phyloP scores from a whole-genome alignment of 2,888 invertebrate species.

The Nowickia ferox region DNA sequence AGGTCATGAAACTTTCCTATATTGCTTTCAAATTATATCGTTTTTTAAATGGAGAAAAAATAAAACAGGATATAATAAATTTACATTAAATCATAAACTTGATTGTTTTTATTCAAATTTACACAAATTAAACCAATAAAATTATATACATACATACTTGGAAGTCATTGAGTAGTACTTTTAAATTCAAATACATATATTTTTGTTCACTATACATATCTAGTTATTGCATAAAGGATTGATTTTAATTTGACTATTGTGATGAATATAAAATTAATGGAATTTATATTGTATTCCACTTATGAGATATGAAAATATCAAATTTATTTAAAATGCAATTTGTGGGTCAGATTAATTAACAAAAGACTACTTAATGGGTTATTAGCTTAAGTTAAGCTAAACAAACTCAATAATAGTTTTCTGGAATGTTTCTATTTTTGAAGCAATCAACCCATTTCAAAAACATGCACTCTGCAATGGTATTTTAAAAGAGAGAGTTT shows the following conservation, averaged over 20 bases:
- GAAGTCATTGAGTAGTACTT: background rate
- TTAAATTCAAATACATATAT: background rate
- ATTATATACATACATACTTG: background rate
- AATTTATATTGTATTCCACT: conserved; percentile 17
- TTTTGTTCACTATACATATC: too few species aligned
- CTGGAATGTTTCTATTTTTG: too few species aligned
- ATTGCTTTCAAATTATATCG: background rate
- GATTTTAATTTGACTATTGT: conserved; percentile 5
- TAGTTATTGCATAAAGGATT: too few species aligned
- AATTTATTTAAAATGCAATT: background rate
- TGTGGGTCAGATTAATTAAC: too few species aligned
- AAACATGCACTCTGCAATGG: too few species aligned
- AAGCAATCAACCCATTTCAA: too few species aligned
- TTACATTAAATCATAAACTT: background rate
- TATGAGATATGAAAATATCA: background rate
- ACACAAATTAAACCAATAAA: background rate
- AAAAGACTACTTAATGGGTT: too few species aligned
- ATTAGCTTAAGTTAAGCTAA: too few species aligned
- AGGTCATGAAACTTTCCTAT: background rate
- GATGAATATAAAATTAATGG: conserved; percentile 40
- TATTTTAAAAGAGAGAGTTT: too few species aligned
- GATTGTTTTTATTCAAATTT: background rate
- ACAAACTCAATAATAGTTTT: too few species aligned
- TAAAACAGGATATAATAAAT: background rate
- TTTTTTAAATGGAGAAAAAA: background rate